Conservation (phyloP, 2,888 invertebrate species). For the Epistrophe grossulariae region DNA sequence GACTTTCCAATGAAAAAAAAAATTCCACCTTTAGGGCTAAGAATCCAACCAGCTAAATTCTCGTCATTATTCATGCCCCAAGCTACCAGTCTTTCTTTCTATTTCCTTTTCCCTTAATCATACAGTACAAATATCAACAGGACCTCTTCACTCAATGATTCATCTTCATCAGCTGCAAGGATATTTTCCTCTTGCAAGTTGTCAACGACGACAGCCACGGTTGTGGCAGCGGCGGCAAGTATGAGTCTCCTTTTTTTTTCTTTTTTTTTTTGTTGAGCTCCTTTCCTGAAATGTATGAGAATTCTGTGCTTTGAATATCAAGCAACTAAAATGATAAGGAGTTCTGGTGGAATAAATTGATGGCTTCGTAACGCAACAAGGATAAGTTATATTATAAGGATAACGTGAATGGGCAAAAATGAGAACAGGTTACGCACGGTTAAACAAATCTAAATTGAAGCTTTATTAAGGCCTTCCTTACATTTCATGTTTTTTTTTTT, state of each 20-base stretch:
- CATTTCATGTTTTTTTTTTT: neutral
- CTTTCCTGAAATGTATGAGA: slow-evolving; percentile 52
- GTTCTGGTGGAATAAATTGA: slow-evolving; percentile 70
- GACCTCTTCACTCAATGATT: slow-evolving; percentile 60
- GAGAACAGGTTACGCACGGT: slow-evolving; percentile 74
- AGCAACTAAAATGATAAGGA: slow-evolving; percentile 50
- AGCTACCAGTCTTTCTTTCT: neutral
- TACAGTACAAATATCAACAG: slow-evolving; percentile 57
- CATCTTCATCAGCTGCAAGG: slow-evolving; percentile 65
- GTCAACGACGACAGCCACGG: slow-evolving; percentile 1
- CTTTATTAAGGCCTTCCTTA: slow-evolving; percentile 52
- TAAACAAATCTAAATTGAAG: slow-evolving; percentile 73
- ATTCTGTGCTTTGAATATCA: slow-evolving; percentile 72
- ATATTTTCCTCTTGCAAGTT: slow-evolving; percentile 50
- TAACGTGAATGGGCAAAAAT: slow-evolving; percentile 53
- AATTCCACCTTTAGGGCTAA: slow-evolving; percentile 9
- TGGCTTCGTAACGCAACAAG: slow-evolving; percentile 52
- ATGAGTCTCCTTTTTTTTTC: slow-evolving; percentile 5
- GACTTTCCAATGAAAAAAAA: slow-evolving; percentile 12
- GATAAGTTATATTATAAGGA: slow-evolving; percentile 40
- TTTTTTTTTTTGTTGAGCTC: too few species aligned
- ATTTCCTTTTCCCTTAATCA: slow-evolving; percentile 48
- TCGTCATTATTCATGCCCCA: slow-evolving; percentile 58
- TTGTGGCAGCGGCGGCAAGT: neutral
- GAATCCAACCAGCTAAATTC: slow-evolving; percentile 45